phyloP scores from a whole-genome alignment of 2,113 vertebrate genomes.

The Dromiciops gliroides region DNA sequence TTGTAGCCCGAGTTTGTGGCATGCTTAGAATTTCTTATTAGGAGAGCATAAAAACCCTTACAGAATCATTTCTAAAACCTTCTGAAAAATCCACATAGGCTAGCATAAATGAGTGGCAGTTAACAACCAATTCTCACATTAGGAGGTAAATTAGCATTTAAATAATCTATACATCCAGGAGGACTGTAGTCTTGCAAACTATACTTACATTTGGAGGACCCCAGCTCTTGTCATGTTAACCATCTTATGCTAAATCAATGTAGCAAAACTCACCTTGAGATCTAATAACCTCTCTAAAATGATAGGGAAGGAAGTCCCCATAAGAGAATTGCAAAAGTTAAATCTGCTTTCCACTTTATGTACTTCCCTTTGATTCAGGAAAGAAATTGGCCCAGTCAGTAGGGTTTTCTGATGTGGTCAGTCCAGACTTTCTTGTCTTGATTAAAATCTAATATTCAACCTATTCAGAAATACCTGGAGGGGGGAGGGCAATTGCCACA shows the following conservation, averaged over 20 bases:
- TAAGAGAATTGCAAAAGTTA: conserved; percentile 5
- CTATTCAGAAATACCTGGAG: neutral
- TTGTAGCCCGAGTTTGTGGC: conserved; percentile 34
- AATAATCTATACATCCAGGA: conserved; percentile 26
- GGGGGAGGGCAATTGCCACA: neutral
- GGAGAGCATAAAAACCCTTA: conserved; percentile 9
- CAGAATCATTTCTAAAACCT: conserved; percentile 44
- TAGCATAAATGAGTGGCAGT: conserved; percentile 17
- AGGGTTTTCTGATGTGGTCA: neutral
- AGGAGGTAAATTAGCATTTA: conserved; percentile 30
- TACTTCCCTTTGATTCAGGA: conserved; percentile 32
- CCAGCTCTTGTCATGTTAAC: neutral
- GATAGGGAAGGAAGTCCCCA: neutral
- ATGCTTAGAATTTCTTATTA: conserved; percentile 39
- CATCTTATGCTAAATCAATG: conserved; percentile 15
- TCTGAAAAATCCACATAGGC: conserved; percentile 33
- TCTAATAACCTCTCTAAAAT: neutral
- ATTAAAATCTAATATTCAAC: neutral
- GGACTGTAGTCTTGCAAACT: neutral
- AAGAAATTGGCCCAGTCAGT: neutral
- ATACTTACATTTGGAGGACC: neutral
- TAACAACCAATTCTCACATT: neutral
- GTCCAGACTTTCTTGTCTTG: neutral
- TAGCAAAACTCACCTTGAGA: neutral
- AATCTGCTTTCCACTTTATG: conserved; percentile 13